phyloP scores from a whole-genome alignment of 2,888 invertebrate species.

The Cheilosia grossa region DNA sequence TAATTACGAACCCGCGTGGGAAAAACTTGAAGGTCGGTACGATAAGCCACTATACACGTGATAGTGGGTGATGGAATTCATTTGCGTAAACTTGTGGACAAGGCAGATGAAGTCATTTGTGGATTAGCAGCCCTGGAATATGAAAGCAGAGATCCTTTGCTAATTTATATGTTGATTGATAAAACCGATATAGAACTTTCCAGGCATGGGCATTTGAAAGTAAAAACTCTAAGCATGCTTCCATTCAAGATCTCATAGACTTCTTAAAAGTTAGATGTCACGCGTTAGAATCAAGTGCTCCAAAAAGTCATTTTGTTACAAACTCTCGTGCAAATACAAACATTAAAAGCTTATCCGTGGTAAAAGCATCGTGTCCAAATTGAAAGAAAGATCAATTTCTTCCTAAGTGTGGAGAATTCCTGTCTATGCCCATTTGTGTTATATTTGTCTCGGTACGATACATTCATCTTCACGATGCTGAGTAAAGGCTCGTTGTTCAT shows the following conservation, averaged over 20 bases:
- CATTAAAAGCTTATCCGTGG: neutral
- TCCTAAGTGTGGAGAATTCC: neutral
- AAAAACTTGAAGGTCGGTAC: constrained; percentile 20
- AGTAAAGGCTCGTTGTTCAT: neutral
- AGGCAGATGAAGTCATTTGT: neutral
- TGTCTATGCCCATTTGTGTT: constrained; percentile 2
- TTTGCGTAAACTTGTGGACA: neutral
- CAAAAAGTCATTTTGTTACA: neutral
- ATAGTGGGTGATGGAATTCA: neutral
- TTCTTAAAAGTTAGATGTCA: neutral
- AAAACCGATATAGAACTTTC: constrained; percentile 5
- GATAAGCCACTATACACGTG: constrained; percentile 4
- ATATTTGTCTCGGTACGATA: constrained; percentile 28
- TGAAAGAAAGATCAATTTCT: neutral
- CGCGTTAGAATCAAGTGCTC: constrained; percentile 16
- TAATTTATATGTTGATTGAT: constrained; percentile 3
- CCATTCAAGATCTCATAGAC: neutral
- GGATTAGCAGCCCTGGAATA: constrained; percentile 3
- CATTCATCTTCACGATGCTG: constrained; percentile 27
- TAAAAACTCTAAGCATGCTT: neutral
- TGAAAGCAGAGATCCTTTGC: constrained; percentile 8
- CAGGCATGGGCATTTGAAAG: neutral
- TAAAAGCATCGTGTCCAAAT: neutral
- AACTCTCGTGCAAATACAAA: too few species aligned
- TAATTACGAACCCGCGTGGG: too few species aligned